A percentile compares a stretch with the other conserved stretches of the same genome.
Conservation (phyloP, 2,888 invertebrate species). For the Tetrapedia diversipes region DNA sequence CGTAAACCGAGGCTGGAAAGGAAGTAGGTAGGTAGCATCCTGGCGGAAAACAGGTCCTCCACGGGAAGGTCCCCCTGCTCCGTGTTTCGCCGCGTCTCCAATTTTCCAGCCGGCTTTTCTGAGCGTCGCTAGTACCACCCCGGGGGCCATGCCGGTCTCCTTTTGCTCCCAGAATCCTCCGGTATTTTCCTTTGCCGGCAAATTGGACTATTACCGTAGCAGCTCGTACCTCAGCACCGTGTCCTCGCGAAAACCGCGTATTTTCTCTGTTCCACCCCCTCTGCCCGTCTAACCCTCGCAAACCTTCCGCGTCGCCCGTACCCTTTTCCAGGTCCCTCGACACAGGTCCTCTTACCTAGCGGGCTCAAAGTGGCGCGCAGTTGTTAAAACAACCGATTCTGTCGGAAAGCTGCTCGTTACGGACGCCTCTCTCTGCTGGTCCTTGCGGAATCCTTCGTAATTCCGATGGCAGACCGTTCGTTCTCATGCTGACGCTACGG, state of each 20-base stretch:
- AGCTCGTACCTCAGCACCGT: constrained; percentile 56
- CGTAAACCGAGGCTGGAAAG: constrained; percentile 43
- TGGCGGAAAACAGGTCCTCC: constrained; percentile 48
- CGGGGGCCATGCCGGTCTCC: constrained; percentile 50
- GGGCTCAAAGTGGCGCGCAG: constrained; percentile 70
- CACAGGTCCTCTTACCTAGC: constrained; percentile 48
- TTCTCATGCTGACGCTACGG: constrained; percentile 34
- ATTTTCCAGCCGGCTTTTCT: constrained; percentile 66
- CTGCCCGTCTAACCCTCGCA: background rate
- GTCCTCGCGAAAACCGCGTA: constrained; percentile 67
- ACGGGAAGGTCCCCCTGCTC: constrained; percentile 20
- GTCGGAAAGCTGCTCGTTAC: constrained; percentile 72
- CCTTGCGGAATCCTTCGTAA: constrained; percentile 50
- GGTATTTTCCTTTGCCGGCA: constrained; percentile 77
- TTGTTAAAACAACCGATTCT: constrained; percentile 76
- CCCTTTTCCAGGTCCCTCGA: constrained; percentile 49
- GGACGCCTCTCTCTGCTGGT: constrained; percentile 38
- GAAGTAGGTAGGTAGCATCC: constrained; percentile 44
- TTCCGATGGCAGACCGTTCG: constrained; percentile 57
- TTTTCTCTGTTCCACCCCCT: constrained; percentile 56
- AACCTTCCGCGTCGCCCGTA: background rate
- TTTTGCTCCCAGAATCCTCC: constrained; percentile 66
- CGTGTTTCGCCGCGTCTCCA: constrained; percentile 68
- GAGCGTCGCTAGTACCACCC: constrained; percentile 33
- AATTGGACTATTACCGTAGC: constrained; percentile 78